Percentiles rank a stretch among this genome's conserved stretches.
Evolutionary conservation across 2,888 invertebrate species (phyloP).

Genomic region (Coremacera marginata): DNA sequence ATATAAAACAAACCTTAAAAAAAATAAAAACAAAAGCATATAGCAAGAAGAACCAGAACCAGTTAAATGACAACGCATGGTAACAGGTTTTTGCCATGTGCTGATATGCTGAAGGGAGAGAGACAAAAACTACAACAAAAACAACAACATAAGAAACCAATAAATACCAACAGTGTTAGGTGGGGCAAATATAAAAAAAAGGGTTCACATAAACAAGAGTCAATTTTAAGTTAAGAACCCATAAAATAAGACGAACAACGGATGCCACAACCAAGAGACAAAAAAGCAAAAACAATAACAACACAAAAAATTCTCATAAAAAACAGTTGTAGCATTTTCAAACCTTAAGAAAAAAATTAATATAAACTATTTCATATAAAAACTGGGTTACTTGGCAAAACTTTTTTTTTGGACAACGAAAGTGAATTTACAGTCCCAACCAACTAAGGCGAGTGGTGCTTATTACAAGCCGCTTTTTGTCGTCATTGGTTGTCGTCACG

Average conservation of each 20-base stretch:
- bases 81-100: not conserved
- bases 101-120: not conserved
- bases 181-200: not conserved
- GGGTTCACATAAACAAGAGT: not conserved
- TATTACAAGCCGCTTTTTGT: not conserved
- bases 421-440: not conserved
- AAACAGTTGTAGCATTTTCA: not conserved
- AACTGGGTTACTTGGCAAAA: slow-evolving; percentile 29
- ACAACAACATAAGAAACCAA: not conserved
- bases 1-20: not conserved
- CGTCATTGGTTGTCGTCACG: not conserved
- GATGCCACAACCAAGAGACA: not conserved
- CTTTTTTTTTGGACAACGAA: not conserved
- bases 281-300: not conserved
- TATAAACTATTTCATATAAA: not conserved
- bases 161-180: too few relatives aligned
- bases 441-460: not conserved
- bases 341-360: not conserved
- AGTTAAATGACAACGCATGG: not conserved
- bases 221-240: not conserved
- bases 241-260: not conserved
- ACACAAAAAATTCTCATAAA: not conserved
- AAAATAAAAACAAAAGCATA: not conserved
- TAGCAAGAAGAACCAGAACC: not conserved
- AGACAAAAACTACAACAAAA: not conserved